These are phyloP conservation scores for Chloropsis cyanopogon DNA, from an alignment of 2,113 vertebrate genomes.

Conservation along the genomic window DNA sequence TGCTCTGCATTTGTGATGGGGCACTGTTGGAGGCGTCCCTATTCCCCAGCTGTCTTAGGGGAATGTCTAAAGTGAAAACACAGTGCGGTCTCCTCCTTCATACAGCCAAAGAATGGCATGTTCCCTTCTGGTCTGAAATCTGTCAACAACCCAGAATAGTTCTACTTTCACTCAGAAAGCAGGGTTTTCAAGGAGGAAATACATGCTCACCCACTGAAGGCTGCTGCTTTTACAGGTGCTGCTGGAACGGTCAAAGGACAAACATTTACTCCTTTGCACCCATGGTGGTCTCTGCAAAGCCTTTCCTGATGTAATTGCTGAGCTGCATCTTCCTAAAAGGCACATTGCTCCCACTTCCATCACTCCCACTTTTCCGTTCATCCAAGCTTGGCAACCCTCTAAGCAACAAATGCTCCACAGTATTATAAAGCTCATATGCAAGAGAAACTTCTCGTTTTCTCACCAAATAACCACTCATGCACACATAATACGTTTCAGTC, in stretches of 20 bases:
- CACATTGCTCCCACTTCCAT: neutral
- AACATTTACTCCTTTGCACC: neutral
- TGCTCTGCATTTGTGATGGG: neutral
- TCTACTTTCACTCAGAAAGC: neutral
- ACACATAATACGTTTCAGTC: neutral
- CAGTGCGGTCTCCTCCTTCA: neutral
- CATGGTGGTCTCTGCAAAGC: neutral
- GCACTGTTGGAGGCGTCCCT: neutral
- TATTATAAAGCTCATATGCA: neutral
- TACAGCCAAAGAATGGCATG: neutral
- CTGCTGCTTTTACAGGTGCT: neutral
- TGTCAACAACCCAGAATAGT: neutral
- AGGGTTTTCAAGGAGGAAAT: neutral
- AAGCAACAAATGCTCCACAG: neutral
- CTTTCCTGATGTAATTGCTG: neutral
- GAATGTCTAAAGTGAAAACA: neutral
- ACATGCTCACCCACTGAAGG: neutral
- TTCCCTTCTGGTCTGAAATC: constrained; percentile 18
- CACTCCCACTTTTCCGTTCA: neutral
- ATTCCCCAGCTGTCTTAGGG: neutral
- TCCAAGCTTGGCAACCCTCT: neutral
- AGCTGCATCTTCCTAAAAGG: neutral
- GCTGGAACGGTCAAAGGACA: neutral
- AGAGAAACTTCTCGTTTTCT: neutral
- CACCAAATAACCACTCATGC: neutral